Evolutionary conservation across 2,113 vertebrate genomes (phyloP).

Genomic region (Podarcis cretensis): DNA sequence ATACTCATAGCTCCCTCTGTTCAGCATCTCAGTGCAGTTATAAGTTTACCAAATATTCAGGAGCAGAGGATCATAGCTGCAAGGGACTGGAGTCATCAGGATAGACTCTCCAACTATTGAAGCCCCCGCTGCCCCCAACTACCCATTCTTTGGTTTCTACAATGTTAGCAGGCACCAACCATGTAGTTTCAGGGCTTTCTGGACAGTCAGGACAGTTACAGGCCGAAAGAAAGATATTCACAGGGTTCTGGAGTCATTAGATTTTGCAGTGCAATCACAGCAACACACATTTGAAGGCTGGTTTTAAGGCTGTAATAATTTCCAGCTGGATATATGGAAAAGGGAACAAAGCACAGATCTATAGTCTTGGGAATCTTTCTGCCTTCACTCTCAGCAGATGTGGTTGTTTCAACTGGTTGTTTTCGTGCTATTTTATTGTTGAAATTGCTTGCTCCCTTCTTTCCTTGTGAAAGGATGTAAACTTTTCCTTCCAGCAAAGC

Average conservation of each 20-base stretch:
- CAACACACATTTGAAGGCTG: not conserved
- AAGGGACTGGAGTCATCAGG: not conserved
- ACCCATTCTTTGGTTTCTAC: not conserved
- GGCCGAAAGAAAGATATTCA: not conserved
- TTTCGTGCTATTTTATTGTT: not conserved
- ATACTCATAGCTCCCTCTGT: not conserved
- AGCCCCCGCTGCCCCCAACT: not conserved
- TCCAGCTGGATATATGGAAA: not conserved
- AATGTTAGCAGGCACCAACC: not conserved
- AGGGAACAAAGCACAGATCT: not conserved
- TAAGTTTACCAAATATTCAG: not conserved
- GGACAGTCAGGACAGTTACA: not conserved
- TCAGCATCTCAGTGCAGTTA: not conserved
- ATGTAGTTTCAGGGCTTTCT: not conserved
- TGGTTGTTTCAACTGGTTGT: not conserved
- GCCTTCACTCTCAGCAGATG: not conserved
- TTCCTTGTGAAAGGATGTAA: not conserved
- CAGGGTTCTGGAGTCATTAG: not conserved
- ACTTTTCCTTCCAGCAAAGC: not conserved
- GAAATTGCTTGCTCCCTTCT: not conserved
- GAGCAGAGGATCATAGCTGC: not conserved
- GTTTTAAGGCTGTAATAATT: not conserved
- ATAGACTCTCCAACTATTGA: not conserved
- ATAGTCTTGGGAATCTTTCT: not conserved
- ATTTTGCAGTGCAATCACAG: not conserved